Evolutionary conservation across 2,797 vertebrate genomes (phyloP).

Genomic region (Spondyliosoma cantharus): DNA sequence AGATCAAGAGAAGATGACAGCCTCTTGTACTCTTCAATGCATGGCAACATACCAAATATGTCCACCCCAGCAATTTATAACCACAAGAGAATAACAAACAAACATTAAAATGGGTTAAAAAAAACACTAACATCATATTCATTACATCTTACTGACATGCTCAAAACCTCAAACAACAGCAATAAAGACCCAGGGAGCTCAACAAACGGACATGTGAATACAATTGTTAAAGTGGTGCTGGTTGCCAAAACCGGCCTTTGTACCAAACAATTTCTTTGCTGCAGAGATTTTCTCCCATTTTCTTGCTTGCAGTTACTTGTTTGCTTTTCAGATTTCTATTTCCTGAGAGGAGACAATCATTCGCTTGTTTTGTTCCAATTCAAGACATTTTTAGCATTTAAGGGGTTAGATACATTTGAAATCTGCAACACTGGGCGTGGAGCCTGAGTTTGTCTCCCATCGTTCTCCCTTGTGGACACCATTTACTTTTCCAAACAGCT

Average conservation of each 20-base stretch:
- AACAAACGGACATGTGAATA: constrained; percentile 54
- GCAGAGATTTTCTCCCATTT: constrained; percentile 15
- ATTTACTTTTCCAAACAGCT: constrained; percentile 70
- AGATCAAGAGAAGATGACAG: constrained; percentile 65
- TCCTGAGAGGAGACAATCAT: constrained; percentile 25
- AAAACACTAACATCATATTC: constrained; percentile 58
- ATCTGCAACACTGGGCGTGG: constrained; percentile 55
- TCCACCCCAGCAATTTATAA: constrained; percentile 59
- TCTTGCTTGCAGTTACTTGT: constrained; percentile 26
- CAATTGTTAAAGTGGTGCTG: constrained; percentile 25
- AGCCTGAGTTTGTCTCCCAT: constrained; percentile 44
- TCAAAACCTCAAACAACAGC: constrained; percentile 62
- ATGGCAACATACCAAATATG: constrained; percentile 67
- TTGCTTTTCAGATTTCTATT: constrained; percentile 38
- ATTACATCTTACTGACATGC: constrained; percentile 66
- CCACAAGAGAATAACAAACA: constrained; percentile 73
- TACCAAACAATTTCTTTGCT: constrained; percentile 26
- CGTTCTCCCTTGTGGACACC: constrained; percentile 50
- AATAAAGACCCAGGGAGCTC: constrained; percentile 52
- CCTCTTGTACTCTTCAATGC: constrained; percentile 49
- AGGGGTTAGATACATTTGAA: constrained; percentile 18
- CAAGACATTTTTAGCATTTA: constrained; percentile 11
- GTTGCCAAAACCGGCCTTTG: constrained; percentile 49
- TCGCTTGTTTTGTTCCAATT: constrained; percentile 20
- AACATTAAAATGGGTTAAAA: constrained; percentile 58